phyloP scores from a whole-genome alignment of 2,888 invertebrate genomes.

The Netelia fuscicornis region DNA sequence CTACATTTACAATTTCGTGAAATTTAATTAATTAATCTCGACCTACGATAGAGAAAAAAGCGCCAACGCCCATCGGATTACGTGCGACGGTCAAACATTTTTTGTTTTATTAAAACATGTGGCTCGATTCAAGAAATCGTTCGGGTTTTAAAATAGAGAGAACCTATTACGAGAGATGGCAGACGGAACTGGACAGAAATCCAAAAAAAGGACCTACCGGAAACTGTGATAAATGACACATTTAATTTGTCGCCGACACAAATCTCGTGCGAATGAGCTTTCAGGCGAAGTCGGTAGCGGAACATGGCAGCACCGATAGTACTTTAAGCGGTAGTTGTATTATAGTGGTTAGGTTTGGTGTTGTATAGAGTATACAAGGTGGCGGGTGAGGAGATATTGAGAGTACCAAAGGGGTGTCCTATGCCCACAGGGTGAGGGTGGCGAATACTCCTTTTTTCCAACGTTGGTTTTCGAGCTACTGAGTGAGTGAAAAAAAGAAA shows the following conservation, averaged over 20 bases:
- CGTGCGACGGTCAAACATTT: not conserved
- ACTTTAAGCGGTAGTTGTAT: not conserved
- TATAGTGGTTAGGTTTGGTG: slow-evolving; percentile 34
- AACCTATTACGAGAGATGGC: not conserved
- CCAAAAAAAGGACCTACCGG: slow-evolving; percentile 45
- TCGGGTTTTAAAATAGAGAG: slow-evolving; percentile 1
- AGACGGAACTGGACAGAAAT: slow-evolving; percentile 12
- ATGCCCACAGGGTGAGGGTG: slow-evolving; percentile 28
- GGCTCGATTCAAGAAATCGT: slow-evolving; percentile 7
- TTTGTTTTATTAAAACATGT: not conserved
- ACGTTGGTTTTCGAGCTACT: slow-evolving; percentile 49
- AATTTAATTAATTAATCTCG: not conserved
- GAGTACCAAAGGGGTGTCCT: slow-evolving; percentile 14
- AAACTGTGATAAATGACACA: slow-evolving; percentile 67
- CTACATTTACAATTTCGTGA: no score
- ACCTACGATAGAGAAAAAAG: not conserved
- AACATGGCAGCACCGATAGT: slow-evolving; percentile 26
- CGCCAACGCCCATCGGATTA: not conserved
- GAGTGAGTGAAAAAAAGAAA: slow-evolving; percentile 40
- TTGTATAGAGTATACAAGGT: slow-evolving; percentile 22
- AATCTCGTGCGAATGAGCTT: slow-evolving; percentile 66
- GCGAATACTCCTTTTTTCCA: slow-evolving; percentile 50
- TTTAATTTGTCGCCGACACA: slow-evolving; percentile 68
- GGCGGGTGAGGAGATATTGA: slow-evolving; percentile 31
- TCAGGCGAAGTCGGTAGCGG: slow-evolving; percentile 35